These are phyloP conservation scores for Erethizon dorsatum DNA, from an alignment of 2,797 vertebrate species.

Conservation along the genomic window DNA sequence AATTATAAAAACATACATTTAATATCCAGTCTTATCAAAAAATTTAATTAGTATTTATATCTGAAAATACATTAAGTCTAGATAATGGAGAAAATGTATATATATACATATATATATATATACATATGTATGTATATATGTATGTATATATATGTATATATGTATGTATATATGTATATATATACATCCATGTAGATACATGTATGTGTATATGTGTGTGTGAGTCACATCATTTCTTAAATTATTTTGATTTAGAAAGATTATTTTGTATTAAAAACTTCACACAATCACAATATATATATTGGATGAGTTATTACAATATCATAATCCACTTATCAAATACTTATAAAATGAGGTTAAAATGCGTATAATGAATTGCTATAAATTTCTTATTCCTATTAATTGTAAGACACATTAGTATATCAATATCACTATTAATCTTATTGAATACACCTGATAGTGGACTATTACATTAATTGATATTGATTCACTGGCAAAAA, in stretches of 20 bases:
- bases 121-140: no score
- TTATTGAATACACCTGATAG: not conserved
- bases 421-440: not conserved
- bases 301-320: slow-evolving; percentile 38
- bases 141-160: no score
- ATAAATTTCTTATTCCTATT: slow-evolving; percentile 12
- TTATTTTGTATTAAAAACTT: not conserved
- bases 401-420: not conserved
- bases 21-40: not conserved
- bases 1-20: not conserved
- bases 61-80: not conserved
- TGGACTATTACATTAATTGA: not conserved
- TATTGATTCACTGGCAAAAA: not conserved
- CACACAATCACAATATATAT: not conserved
- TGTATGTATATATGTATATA: no score
- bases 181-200: no score
- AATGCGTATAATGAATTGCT: not conserved
- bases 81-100: not conserved
- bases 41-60: not conserved
- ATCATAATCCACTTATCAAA: not conserved
- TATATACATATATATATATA: no score
- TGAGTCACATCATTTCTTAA: not conserved
- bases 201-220: not conserved
- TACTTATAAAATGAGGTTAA: not conserved
- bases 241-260: not conserved